Percentiles rank a stretch among this genome's conserved stretches.
These are phyloP conservation scores for Catostylus mosaicus DNA, from an alignment of 30 jellyfish, hydroid and myxozoan genomes.

Conservation along the genomic window DNA sequence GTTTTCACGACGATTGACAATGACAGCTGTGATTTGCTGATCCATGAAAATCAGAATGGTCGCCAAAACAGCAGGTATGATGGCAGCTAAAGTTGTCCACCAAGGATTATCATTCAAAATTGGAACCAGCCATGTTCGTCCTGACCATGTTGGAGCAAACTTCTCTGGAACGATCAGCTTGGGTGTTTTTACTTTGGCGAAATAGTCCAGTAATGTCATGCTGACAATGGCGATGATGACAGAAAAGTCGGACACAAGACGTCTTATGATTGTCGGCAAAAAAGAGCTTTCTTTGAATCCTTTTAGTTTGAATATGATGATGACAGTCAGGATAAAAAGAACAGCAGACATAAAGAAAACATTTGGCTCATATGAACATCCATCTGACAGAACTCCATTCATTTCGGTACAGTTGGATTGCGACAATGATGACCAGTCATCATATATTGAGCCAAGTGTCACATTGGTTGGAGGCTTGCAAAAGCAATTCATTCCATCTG, in stretches of 20 bases:
- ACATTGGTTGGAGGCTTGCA: slow-evolving; percentile 59
- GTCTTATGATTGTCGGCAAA: slow-evolving; percentile 56
- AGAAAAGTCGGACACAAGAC: slow-evolving; percentile 71
- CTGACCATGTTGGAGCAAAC: slow-evolving; percentile 73
- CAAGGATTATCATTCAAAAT: slow-evolving; percentile 62
- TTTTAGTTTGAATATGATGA: slow-evolving; percentile 65
- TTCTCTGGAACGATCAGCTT: slow-evolving; percentile 66
- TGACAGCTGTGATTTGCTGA: slow-evolving; percentile 86
- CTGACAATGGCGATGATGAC: slow-evolving; percentile 63
- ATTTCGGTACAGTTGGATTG: slow-evolving; percentile 48
- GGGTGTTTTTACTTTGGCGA: slow-evolving; percentile 65
- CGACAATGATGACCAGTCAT: no score
- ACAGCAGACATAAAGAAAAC: slow-evolving; percentile 62
- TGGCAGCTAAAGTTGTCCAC: slow-evolving; percentile 85
- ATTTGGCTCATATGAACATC: slow-evolving; percentile 61
- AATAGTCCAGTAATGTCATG: slow-evolving; percentile 69
- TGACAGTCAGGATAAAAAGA: slow-evolving; percentile 49
- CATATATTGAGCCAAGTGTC: slow-evolving; percentile 25
- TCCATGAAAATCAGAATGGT: slow-evolving; percentile 80
- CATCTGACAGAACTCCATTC: slow-evolving; percentile 43
- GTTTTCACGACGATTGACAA: slow-evolving; percentile 74
- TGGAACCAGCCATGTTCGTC: slow-evolving; percentile 84
- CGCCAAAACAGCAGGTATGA: slow-evolving; percentile 81
- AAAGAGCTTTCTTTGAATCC: slow-evolving; percentile 56
- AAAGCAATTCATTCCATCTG: slow-evolving; percentile 57